phyloP scores from a whole-genome alignment of 2,113 vertebrate species.

The Glaucomys volans region DNA sequence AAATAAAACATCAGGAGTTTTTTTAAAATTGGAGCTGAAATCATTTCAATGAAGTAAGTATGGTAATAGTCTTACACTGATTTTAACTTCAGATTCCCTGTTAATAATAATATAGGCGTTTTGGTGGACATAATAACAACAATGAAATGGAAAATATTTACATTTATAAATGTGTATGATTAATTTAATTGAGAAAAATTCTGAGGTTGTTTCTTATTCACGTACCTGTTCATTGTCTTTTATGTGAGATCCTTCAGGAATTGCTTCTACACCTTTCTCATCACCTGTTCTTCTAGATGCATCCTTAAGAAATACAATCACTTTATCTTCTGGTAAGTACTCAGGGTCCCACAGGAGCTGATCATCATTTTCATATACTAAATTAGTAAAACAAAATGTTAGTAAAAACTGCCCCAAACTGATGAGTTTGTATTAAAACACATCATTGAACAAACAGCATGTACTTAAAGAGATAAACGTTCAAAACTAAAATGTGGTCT shows the following conservation, averaged over 20 bases:
- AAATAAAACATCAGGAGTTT: neutral
- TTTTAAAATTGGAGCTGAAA: neutral
- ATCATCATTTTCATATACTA: constrained; percentile 98
- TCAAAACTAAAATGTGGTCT: neutral
- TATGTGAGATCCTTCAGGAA: constrained; percentile 96
- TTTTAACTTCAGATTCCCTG: neutral
- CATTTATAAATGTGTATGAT: neutral
- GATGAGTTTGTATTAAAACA: neutral
- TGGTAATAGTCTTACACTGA: neutral
- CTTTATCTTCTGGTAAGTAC: constrained; percentile 93
- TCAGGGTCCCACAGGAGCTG: constrained; percentile 98
- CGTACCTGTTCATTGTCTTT: constrained; percentile 98
- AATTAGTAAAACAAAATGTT: constrained; percentile 42
- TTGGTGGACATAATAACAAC: neutral
- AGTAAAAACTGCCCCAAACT: constrained; percentile 1
- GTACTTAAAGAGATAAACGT: neutral
- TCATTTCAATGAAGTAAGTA: neutral
- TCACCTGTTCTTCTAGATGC: constrained; percentile 95
- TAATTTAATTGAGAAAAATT: neutral
- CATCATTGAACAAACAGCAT: constrained; percentile 1
- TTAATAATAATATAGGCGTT: neutral
- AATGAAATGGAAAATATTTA: neutral
- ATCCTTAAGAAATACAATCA: constrained; percentile 95
- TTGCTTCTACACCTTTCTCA: constrained; percentile 95
- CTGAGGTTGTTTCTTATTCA: neutral